phyloP scores from a whole-genome alignment of 2,888 invertebrate genomes.

The Diarsia brunnea region DNA sequence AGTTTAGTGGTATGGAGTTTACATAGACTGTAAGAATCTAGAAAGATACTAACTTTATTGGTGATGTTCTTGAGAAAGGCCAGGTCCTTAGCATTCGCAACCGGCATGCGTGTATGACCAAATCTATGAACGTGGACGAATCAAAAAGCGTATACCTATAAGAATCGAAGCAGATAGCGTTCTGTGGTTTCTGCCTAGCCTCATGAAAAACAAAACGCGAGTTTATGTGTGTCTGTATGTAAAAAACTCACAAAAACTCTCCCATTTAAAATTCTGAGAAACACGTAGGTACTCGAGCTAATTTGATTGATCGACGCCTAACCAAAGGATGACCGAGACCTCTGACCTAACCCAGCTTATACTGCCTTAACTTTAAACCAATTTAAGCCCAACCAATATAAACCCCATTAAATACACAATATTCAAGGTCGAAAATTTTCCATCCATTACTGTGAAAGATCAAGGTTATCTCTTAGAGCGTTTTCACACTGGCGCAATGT shows the following conservation, averaged over 20 bases:
- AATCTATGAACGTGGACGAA: neutral
- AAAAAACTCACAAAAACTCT: neutral
- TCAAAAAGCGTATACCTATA: too few relatives aligned
- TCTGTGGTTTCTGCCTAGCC: neutral
- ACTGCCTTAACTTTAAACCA: neutral
- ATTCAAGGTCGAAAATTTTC: neutral
- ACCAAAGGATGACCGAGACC: neutral
- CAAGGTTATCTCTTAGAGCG: neutral
- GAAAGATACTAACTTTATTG: too few relatives aligned
- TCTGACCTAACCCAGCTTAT: neutral
- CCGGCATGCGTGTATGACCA: too few relatives aligned
- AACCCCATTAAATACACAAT: neutral
- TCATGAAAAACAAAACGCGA: neutral
- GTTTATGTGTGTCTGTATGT: neutral
- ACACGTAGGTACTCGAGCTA: neutral
- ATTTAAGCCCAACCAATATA: neutral
- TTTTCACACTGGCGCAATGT: too few relatives aligned
- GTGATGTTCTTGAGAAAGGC: too few relatives aligned
- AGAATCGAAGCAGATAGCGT: neutral
- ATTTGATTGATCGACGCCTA: neutral
- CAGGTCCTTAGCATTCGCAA: too few relatives aligned
- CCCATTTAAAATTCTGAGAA: neutral
- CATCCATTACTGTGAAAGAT: slow-evolving; percentile 7
- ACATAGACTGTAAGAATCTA: too few relatives aligned
- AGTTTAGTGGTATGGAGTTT: too few relatives aligned